Evolutionary conservation across 2,797 vertebrate species (phyloP), one percentile per base, ranked within the genome.

Genomic region (Gadopsis marmoratus): DNA sequence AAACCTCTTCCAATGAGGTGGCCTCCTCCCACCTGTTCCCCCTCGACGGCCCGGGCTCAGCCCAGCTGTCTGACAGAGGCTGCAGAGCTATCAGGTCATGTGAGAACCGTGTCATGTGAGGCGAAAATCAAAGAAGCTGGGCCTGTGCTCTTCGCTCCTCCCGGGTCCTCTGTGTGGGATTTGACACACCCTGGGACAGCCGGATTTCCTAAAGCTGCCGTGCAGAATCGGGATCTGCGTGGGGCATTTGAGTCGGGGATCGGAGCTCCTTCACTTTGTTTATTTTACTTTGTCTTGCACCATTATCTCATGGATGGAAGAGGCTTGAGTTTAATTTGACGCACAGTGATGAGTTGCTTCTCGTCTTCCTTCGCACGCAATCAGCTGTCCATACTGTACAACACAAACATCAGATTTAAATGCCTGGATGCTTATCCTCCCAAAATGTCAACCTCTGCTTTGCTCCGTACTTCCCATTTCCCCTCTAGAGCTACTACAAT

Each of bases 1-100:
- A 71, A 39, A 82, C 63, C 66, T 82, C 74, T 67, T 73, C 91
- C 74, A 83, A 58, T 86, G 59, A 74, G 58, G 73, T 39, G 76
- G 43, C 80, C 45, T n/a, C 51, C 68, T 86, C 71, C 91, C 94
- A 94, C 94, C 94, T 96, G 95, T 93, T 91, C 78, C 55, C 64
- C 43, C 86, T 62, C 13, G 54, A 78, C 77, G 48, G 55, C 59
- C 41, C 35, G 8, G 72, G 54, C 51, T 78, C 19, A 73, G 48
- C 65, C 64, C 94, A 95, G 93, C 94, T 93, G 88, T 61, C 71
- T 74, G 82, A 81, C 70, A 80, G 83, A 78, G 85, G 78, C 84
- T 39, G 77, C 64, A 61, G 45, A 53, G 73, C 58, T 91, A 94
- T 92, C 92, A 88, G 92, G 82, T 93, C 87, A 91, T 90, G 79